These are phyloP conservation scores for Sialia sialis DNA, from an alignment of 2,113 vertebrate genomes.

Conservation along the genomic window DNA sequence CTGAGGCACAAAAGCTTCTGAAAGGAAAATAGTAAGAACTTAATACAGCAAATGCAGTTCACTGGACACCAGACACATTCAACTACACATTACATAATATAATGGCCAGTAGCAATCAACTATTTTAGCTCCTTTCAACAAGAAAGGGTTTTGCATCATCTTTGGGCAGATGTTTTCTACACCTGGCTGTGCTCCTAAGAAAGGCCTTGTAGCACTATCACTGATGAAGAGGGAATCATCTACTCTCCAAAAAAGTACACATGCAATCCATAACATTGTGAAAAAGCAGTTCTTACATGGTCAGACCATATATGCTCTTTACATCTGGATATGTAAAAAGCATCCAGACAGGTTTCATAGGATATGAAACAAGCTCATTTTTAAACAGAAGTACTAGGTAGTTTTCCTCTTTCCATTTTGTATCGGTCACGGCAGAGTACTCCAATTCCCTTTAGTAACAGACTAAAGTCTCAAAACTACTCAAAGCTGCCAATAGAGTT, in stretches of 20 bases:
- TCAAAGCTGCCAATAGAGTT: background rate
- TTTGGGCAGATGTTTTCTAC: background rate
- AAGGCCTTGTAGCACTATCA: background rate
- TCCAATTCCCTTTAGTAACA: background rate
- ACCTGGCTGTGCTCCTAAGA: background rate
- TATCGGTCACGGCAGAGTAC: background rate
- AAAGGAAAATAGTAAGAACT: background rate
- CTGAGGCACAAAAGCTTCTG: background rate
- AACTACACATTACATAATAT: background rate
- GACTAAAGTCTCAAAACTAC: background rate
- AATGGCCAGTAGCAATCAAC: background rate
- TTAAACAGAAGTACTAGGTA: background rate
- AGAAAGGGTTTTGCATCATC: background rate
- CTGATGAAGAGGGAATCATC: background rate
- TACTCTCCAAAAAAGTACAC: background rate
- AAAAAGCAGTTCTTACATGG: background rate
- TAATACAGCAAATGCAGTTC: background rate
- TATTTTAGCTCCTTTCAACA: background rate
- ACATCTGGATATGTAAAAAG: background rate
- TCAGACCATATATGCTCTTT: background rate
- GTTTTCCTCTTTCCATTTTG: background rate
- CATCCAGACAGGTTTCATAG: background rate
- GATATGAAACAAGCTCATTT: background rate
- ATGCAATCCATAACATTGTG: rapidly evolving
- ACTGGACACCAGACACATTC: background rate